Evolutionary conservation across 2,888 invertebrate species (phyloP).

Genomic region (Melieria crassipennis): DNA sequence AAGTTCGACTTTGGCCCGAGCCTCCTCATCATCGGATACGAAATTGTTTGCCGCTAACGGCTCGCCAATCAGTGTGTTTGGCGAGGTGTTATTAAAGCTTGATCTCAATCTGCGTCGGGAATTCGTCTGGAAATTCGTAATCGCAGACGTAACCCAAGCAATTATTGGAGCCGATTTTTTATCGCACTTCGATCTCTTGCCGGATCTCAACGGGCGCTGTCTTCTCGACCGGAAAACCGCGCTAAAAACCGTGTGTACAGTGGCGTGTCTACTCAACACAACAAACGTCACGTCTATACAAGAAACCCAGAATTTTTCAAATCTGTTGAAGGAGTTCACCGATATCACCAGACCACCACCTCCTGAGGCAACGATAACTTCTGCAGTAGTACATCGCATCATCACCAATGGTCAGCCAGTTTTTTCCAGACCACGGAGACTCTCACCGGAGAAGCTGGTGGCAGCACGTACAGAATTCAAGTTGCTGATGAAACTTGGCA

Average conservation of each 20-base stretch:
- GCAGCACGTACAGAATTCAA: conserved; percentile 40
- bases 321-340: not conserved
- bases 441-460: conserved; percentile 48
- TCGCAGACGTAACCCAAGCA: not conserved
- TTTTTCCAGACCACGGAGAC: conserved; percentile 37
- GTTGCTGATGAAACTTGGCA: conserved; percentile 52
- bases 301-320: not conserved
- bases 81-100: not conserved
- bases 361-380: too few relatives aligned
- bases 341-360: not conserved
- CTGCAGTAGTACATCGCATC: not conserved
- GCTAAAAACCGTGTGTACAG: not conserved
- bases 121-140: conserved; percentile 4
- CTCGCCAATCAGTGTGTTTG: not conserved
- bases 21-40: not conserved
- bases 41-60: not conserved
- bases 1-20: not conserved
- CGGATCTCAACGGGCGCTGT: not conserved
- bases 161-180: not conserved
- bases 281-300: not conserved
- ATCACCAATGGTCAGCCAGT: not conserved
- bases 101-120: not conserved
- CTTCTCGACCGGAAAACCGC: not conserved
- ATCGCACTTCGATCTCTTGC: not conserved
- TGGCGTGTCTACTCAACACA: not conserved